A percentile compares a stretch with the other conserved stretches of the same genome.
These are phyloP conservation scores for Fringilla coelebs DNA, from an alignment of 2,797 vertebrate genomes.

Conservation along the genomic window DNA sequence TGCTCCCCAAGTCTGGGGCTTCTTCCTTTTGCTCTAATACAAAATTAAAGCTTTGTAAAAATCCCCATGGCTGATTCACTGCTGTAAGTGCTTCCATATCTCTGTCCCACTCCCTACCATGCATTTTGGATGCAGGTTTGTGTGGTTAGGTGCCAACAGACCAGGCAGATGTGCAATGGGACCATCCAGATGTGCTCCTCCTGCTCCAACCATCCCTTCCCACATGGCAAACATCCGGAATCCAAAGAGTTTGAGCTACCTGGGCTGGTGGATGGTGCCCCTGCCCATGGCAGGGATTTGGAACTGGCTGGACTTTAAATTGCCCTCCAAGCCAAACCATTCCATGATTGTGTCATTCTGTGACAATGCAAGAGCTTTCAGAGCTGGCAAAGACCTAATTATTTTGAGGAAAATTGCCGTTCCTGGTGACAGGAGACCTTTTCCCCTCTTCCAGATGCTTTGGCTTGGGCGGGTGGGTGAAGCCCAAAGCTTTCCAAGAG, in stretches of 20 bases:
- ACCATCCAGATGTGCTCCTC: fast-evolving
- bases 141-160: not conserved
- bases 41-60: not conserved
- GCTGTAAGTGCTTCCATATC: not conserved
- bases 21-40: not conserved
- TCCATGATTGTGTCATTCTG: not conserved
- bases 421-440: not conserved
- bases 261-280: not conserved
- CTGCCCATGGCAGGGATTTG: not conserved
- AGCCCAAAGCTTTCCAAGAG: not conserved
- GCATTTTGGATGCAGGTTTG: not conserved
- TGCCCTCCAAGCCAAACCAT: not conserved
- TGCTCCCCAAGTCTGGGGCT: not conserved
- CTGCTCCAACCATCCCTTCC: not conserved
- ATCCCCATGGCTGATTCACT: not conserved
- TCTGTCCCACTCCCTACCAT: not conserved
- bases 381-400: not conserved
- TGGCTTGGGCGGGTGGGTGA: not conserved
- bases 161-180: not conserved
- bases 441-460: not conserved
- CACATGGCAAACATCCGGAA: fast-evolving
- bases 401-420: not conserved
- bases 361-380: not conserved
- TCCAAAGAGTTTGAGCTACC: not conserved
- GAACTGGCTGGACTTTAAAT: not conserved